Conservation (phyloP, 2,888 invertebrate genomes). For the Trichopoda pennipes region DNA sequence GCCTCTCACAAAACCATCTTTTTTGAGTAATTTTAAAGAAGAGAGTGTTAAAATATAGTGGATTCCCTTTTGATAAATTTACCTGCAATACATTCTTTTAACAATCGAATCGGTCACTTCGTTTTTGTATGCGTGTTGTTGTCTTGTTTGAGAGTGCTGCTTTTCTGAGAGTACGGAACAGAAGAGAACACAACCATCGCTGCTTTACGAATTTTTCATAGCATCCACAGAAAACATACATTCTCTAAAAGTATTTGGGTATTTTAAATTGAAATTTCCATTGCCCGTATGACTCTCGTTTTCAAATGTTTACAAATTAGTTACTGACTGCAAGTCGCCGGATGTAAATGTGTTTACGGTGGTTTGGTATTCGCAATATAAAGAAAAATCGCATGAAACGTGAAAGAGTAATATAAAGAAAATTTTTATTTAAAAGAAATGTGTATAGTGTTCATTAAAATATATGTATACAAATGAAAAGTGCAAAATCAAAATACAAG, state of each 20-base stretch:
- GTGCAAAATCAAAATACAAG: conserved; percentile 27
- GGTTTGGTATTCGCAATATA: conserved; percentile 33
- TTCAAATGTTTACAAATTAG: conserved; percentile 70
- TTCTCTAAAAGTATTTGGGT: conserved; percentile 6
- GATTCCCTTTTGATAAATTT: conserved; percentile 33
- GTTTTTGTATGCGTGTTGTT: conserved; percentile 6
- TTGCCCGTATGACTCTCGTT: conserved; percentile 63
- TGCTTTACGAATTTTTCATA: conserved; percentile 13
- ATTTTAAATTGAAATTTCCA: conserved; percentile 35
- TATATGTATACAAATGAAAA: conserved; percentile 25
- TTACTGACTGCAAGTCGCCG: conserved; percentile 73
- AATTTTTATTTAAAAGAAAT: conserved; percentile 8
- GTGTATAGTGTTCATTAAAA: not conserved
- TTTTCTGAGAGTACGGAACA: no score
- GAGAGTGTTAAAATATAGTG: not conserved
- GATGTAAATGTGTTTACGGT: conserved; percentile 68
- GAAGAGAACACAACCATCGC: not conserved
- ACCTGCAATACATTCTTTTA: conserved; percentile 45
- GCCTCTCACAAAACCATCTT: conserved; percentile 6
- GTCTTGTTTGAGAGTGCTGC: no score
- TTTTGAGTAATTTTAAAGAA: no score
- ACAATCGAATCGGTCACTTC: conserved; percentile 7
- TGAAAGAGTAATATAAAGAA: conserved; percentile 57
- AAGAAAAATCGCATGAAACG: conserved; percentile 64
- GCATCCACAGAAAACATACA: conserved; percentile 40